These are phyloP conservation scores for Zaprionus camerounensis DNA, from an alignment of 1,140 invertebrate genomes.

Conservation along the genomic window DNA sequence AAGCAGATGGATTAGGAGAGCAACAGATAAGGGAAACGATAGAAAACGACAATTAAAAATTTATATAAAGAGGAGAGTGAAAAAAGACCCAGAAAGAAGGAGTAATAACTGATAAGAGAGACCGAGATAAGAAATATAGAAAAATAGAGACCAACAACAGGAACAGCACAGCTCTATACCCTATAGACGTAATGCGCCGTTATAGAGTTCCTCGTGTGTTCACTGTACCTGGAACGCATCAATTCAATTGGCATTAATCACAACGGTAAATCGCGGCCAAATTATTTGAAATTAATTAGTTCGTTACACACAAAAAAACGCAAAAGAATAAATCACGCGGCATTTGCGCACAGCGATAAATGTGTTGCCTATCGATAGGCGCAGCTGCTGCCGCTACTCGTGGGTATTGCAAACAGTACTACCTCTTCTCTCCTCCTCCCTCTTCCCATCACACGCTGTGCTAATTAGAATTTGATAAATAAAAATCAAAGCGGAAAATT, in stretches of 20 bases:
- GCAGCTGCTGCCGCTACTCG: conserved; percentile 19
- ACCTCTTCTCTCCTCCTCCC: neutral
- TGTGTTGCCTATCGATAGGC: conserved; percentile 33
- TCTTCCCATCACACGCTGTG: neutral
- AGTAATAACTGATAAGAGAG: no score
- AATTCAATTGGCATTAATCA: conserved; percentile 45
- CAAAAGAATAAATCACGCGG: conserved; percentile 29
- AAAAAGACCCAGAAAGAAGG: no score
- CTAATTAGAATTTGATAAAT: neutral
- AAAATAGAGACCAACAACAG: no score
- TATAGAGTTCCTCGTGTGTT: neutral
- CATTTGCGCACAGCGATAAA: conserved; percentile 16
- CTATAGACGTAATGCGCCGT: no score
- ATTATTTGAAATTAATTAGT: conserved; percentile 55
- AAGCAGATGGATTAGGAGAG: neutral
- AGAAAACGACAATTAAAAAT: neutral
- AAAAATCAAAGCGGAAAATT: neutral
- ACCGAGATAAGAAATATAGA: no score
- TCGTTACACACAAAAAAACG: conserved; percentile 9
- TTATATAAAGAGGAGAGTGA: no score
- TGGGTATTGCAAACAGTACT: neutral
- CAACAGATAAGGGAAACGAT: fast-evolving
- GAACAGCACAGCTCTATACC: no score
- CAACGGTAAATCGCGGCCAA: conserved; percentile 38
- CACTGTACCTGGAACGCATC: conserved; percentile 25